Conservation (phyloP, 2,113 vertebrate species). For the Shinisaurus crocodilurus region DNA sequence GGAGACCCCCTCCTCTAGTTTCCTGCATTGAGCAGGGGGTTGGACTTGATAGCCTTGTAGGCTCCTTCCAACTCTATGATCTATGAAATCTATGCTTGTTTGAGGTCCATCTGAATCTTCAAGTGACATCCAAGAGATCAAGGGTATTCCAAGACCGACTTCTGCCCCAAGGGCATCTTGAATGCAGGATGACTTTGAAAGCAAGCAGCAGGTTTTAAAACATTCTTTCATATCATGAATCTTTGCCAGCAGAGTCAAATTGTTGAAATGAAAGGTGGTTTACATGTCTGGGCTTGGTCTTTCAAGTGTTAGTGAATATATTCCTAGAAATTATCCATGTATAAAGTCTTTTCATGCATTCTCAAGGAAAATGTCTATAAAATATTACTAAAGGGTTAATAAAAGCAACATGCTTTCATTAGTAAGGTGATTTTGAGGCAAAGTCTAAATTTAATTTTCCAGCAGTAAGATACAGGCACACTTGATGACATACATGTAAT, state of each 20-base stretch:
- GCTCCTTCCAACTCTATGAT: no score
- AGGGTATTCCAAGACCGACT: constrained; percentile 46
- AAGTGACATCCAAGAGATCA: constrained; percentile 50
- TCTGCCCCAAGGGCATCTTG: constrained; percentile 42
- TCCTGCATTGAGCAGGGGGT: no score
- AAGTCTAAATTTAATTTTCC: neutral
- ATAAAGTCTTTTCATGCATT: constrained; percentile 23
- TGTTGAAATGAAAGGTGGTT: constrained; percentile 52
- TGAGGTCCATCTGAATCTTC: constrained; percentile 40
- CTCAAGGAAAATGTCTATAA: neutral
- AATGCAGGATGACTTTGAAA: constrained; percentile 39
- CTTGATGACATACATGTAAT: neutral
- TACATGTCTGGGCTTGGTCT: constrained; percentile 61
- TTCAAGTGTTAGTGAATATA: constrained; percentile 12
- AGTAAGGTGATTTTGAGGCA: constrained; percentile 44
- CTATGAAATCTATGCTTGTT: constrained; percentile 35
- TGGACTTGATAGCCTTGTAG: no score
- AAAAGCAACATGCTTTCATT: neutral
- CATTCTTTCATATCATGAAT: constrained; percentile 16
- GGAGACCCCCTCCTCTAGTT: no score
- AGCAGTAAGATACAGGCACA: constrained; percentile 20
- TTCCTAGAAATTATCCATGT: neutral
- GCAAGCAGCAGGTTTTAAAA: constrained; percentile 21
- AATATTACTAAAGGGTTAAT: neutral
- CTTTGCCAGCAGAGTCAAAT: constrained; percentile 26